A percentile compares a stretch with the other conserved stretches of the same genome.
Evolutionary conservation across 2,113 vertebrate genomes (phyloP).

Genomic region (Saguinus midas): DNA sequence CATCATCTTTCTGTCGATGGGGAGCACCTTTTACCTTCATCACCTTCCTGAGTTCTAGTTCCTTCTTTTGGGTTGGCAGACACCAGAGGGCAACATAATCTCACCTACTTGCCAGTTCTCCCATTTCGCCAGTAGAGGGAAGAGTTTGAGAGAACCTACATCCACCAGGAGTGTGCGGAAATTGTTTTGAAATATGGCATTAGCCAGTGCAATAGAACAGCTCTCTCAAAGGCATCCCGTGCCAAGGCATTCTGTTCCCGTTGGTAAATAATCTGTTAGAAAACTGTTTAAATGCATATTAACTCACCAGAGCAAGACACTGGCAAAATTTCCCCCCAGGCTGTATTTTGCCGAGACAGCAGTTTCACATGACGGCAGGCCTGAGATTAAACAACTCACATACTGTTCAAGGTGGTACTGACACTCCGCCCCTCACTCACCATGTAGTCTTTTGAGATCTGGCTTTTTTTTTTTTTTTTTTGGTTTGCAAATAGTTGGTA

Average conservation of each 20-base stretch:
- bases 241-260: slow-evolving; percentile 59
- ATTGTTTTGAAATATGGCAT: slow-evolving; percentile 30
- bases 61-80: slow-evolving; percentile 55
- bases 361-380: slow-evolving; percentile 37
- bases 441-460: slow-evolving; percentile 11
- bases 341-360: not conserved
- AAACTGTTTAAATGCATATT: slow-evolving; percentile 50
- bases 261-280: slow-evolving; percentile 67
- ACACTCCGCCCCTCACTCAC: not conserved
- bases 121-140: slow-evolving; percentile 37
- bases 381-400: slow-evolving; percentile 45
- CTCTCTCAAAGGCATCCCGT: slow-evolving; percentile 18
- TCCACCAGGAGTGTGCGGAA: not conserved
- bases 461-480: not conserved
- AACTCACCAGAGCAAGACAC: not conserved
- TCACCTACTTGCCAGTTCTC: not conserved
- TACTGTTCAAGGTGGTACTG: not conserved
- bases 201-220: not conserved
- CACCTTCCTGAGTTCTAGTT: slow-evolving; percentile 10
- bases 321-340: slow-evolving; percentile 17
- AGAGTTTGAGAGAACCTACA: not conserved
- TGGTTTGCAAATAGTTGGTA: not conserved
- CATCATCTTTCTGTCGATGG: not conserved
- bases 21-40: not conserved
- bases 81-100: slow-evolving; percentile 62